Evolutionary conservation across 2,888 invertebrate genomes (phyloP), one percentile per base, ranked within the genome.

Genomic region (Melolontha melolontha): DNA sequence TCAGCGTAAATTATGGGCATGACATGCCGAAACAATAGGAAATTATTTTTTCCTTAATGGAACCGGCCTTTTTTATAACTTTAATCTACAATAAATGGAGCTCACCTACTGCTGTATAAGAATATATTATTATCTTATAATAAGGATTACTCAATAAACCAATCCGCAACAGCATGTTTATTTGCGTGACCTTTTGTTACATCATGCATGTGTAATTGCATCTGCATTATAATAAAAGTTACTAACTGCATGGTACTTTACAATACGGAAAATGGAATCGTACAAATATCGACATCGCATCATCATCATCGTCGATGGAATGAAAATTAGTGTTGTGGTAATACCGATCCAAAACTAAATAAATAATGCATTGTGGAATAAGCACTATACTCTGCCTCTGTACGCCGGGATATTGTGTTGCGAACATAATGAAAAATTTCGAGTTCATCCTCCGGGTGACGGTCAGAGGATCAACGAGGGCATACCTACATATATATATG

Each of bases 291-390:
- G 27, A n/a, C 29, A 14, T 34, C 34, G 10, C 34, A 34, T 34
- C 34, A 34, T 34, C 34, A 34, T 34, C 34, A 34, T 34, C 34
- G 41, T 55, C 41, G 41, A 29, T 44, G 29, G 41, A 29, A 59
- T 44, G 44, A 47, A 59, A 57, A 59, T 59, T 59, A 59, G 59
- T 34, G 59, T 59, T 59, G 59, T 34, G 44, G 59, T 59, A 59
- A 59, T 29, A 22, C 29, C 29, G 44, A 27, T 6, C 29, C 59
- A n/a, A n/a, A 14, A 44, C 27, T 59, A 59, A 59, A 44, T 59
- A 59, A 59, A 59, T 59, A 59, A 44, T 29, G 44, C 29, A 59
- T 59, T 59, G 59, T 44, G 47, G 42, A 29, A 50, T 22, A 17
- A 8, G 52, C 6, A 14, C n/a, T 12, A 55, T 40, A n/a, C n/a